Percentiles rank a stretch among this genome's conserved stretches.
phyloP scores from a whole-genome alignment of 2,888 invertebrate genomes.

The Meiosimyza decipiens region DNA sequence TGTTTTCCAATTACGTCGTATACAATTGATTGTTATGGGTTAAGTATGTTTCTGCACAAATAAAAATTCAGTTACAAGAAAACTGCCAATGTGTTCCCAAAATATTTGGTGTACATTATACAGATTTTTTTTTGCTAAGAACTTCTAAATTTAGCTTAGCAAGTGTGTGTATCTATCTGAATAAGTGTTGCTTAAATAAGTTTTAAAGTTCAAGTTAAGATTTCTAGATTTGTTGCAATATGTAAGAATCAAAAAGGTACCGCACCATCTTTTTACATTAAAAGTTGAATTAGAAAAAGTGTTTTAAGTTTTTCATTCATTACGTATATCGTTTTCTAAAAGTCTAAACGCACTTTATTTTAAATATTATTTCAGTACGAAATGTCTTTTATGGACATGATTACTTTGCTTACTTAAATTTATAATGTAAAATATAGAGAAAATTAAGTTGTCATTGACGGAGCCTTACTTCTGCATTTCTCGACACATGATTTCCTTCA shows the following conservation, averaged over 20 bases:
- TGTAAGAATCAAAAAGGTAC: conserved; percentile 10
- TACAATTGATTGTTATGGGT: conserved; percentile 42
- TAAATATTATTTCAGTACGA: conserved; percentile 23
- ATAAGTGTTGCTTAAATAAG: background rate
- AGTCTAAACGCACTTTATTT: conserved; percentile 35
- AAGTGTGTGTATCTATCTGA: background rate
- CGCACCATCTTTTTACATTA: background rate
- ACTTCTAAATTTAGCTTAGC: background rate
- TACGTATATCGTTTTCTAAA: conserved; percentile 60
- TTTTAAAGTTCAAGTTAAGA: conserved; percentile 1
- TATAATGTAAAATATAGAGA: no score
- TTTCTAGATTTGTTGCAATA: background rate
- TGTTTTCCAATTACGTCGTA: conserved; percentile 42
- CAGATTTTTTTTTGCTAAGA: conserved; percentile 40
- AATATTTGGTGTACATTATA: conserved; percentile 7
- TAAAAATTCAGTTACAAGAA: background rate
- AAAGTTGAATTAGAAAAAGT: background rate
- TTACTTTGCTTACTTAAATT: background rate
- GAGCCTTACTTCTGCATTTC: no score
- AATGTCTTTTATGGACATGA: conserved; percentile 7
- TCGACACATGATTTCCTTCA: no score
- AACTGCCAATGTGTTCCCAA: background rate
- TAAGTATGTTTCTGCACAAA: background rate
- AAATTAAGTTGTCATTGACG: no score
- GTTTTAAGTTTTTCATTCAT: conserved; percentile 32